These are phyloP conservation scores for Euthynnus affinis DNA, from an alignment of 2,797 vertebrate genomes.

Conservation along the genomic window DNA sequence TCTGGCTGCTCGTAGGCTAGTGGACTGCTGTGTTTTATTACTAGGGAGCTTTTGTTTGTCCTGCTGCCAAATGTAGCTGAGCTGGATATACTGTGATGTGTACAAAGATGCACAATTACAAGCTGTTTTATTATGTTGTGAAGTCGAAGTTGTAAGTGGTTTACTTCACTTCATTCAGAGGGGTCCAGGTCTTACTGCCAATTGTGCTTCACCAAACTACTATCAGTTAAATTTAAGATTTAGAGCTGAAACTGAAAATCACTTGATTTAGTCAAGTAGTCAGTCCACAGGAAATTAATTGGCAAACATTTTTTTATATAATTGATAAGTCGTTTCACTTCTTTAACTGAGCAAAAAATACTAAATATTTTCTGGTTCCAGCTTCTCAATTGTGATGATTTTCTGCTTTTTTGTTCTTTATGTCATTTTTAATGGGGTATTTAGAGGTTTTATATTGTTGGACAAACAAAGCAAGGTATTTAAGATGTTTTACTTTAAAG, in stretches of 20 bases:
- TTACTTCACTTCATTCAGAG: slow-evolving; percentile 27
- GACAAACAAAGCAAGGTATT: no score
- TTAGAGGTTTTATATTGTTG: no score
- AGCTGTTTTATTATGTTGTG: neutral
- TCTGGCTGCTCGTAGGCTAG: slow-evolving; percentile 19
- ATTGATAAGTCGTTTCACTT: no score
- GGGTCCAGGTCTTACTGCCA: neutral
- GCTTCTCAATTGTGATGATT: no score
- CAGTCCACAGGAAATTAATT: no score
- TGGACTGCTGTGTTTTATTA: slow-evolving; percentile 26
- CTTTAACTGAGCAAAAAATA: neutral
- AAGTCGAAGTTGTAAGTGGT: slow-evolving; percentile 12
- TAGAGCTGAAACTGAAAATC: neutral
- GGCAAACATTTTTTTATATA: no score
- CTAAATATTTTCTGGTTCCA: no score
- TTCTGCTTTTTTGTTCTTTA: no score
- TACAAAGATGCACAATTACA: neutral
- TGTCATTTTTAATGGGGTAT: no score
- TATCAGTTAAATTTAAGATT: neutral
- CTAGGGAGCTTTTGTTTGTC: slow-evolving; percentile 42
- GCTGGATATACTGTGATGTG: neutral
- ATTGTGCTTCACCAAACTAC: neutral
- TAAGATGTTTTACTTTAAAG: no score
- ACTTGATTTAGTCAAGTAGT: neutral
- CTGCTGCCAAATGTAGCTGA: slow-evolving; percentile 11